Conservation (phyloP, 2,797 vertebrate genomes). For the Pseudochirops cupreus region DNA sequence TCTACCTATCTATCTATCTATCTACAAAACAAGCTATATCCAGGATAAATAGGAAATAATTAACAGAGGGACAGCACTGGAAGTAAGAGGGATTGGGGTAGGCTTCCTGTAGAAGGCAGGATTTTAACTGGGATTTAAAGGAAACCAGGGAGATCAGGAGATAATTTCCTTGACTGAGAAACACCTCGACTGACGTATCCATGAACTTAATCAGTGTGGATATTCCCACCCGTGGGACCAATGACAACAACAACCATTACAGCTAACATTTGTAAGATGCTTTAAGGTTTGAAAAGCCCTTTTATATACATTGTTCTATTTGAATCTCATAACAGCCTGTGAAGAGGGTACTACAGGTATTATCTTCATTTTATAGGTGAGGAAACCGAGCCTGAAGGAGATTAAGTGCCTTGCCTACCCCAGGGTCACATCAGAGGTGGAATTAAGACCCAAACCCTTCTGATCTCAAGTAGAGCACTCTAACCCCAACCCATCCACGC, state of each 20-base stretch:
- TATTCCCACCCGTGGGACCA: neutral
- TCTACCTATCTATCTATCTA: too few species aligned
- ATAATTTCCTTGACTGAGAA: neutral
- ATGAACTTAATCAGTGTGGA: neutral
- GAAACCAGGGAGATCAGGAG: neutral
- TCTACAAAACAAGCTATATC: neutral
- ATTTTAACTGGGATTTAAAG: neutral
- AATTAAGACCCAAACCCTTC: neutral
- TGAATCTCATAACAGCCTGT: neutral
- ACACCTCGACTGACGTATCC: neutral
- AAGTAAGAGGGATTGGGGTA: neutral
- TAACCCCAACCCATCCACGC: neutral
- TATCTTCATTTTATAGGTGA: neutral
- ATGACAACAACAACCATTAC: neutral
- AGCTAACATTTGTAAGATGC: neutral
- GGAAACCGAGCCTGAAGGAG: neutral
- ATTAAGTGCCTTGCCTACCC: neutral
- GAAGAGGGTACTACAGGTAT: neutral
- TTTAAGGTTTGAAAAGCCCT: neutral
- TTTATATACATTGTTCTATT: neutral
- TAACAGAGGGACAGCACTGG: neutral
- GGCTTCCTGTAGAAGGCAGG: neutral
- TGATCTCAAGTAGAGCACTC: neutral
- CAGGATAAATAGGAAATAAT: neutral
- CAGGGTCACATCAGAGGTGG: neutral